These are phyloP conservation scores for Platorchestia sp. DNA, from an alignment of 1,140 invertebrate genomes.

Conservation along the genomic window DNA sequence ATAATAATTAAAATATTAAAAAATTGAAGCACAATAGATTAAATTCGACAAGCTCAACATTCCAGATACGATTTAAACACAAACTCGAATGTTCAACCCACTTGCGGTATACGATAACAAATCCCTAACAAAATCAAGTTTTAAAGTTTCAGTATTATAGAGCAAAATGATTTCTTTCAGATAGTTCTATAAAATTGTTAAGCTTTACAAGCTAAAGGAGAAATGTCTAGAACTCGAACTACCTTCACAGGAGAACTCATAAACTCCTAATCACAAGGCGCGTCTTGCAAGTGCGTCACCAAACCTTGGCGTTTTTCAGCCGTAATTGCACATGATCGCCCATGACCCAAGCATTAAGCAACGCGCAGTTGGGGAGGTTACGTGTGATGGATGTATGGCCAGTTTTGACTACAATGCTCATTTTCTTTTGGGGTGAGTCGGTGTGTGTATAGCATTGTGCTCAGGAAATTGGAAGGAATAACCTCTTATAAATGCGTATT, in stretches of 20 bases:
- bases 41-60: too few relatives aligned
- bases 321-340: not conserved
- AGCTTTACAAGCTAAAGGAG: too few relatives aligned
- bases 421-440: not conserved
- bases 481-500: not conserved
- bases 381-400: not conserved
- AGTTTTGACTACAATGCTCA: not conserved
- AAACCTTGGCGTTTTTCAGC: not conserved
- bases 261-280: not conserved
- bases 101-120: too few relatives aligned
- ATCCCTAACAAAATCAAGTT: too few relatives aligned
- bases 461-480: not conserved
- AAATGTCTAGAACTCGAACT: not conserved
- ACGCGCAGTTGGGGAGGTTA: not conserved
- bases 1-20: too few relatives aligned
- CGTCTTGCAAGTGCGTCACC: not conserved
- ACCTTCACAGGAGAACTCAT: not conserved
- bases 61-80: too few relatives aligned
- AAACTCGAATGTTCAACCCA: too few relatives aligned
- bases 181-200: too few relatives aligned
- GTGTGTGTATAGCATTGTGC: not conserved
- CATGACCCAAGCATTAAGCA: not conserved
- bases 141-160: too few relatives aligned
- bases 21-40: too few relatives aligned
- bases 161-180: too few relatives aligned